Conservation (phyloP, 2,888 invertebrate species). For the Stenotaenia linearis region DNA sequence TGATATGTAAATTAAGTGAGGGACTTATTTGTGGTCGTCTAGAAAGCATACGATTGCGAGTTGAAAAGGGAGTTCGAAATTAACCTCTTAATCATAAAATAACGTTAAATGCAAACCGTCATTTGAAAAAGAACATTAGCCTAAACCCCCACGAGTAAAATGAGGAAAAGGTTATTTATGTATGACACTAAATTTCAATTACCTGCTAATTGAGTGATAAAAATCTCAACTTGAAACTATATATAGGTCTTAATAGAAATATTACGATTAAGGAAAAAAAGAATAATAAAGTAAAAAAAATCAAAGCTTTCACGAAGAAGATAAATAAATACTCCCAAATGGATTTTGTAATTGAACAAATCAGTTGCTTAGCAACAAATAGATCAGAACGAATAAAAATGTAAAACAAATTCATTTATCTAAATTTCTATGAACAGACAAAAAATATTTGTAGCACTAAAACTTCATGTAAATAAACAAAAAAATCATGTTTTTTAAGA, state of each 20-base stretch:
- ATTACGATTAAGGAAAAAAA: not conserved
- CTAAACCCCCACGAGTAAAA: conserved; percentile 1
- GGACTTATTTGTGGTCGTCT: not conserved
- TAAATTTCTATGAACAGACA: no score
- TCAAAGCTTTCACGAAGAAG: no score
- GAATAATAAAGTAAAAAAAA: not conserved
- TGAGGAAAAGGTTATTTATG: conserved; percentile 17
- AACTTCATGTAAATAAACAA: no score
- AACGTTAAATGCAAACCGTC: not conserved
- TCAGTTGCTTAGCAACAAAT: not conserved
- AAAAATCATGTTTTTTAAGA: not conserved
- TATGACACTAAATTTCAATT: conserved; percentile 16
- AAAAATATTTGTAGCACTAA: no score
- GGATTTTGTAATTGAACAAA: no score
- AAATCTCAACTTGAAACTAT: conserved; percentile 5
- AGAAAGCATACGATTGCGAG: not conserved
- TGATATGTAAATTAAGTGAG: conserved; percentile 4
- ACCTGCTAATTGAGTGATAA: conserved; percentile 24
- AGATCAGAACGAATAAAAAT: not conserved
- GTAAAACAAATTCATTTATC: no score
- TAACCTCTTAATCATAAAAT: not conserved
- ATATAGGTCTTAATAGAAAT: not conserved
- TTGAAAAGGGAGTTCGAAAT: not conserved
- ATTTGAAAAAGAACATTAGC: conserved; percentile 6
- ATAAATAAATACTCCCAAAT: no score